These are phyloP conservation scores for Thera obeliscata DNA, from an alignment of 2,888 invertebrate species.

Conservation along the genomic window DNA sequence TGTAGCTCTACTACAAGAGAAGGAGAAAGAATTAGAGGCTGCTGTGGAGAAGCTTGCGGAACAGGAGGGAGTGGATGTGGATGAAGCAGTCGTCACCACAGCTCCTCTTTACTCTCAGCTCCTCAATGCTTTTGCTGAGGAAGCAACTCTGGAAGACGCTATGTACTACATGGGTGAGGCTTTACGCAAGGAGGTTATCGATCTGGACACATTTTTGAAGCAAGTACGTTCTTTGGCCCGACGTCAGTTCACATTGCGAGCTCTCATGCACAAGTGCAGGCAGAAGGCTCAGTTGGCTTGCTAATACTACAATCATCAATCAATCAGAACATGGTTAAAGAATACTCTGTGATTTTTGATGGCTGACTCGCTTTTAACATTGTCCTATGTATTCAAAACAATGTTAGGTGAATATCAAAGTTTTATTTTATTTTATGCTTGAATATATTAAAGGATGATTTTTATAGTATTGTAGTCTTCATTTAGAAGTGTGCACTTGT, in stretches of 20 bases:
- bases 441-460: slow-evolving; percentile 13
- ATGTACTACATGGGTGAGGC: slow-evolving; percentile 99
- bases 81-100: slow-evolving; percentile 98
- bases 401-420: slow-evolving; percentile 25
- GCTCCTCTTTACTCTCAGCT: slow-evolving; percentile 98
- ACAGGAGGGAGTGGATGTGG: slow-evolving; percentile 94
- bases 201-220: slow-evolving; percentile 97
- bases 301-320: slow-evolving; percentile 61
- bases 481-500: slow-evolving; percentile 5
- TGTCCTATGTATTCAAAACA: slow-evolving; percentile 31
- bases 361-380: slow-evolving; percentile 24
- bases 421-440: slow-evolving; percentile 22
- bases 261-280: slow-evolving; percentile 98
- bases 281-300: slow-evolving; percentile 95
- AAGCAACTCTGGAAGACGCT: slow-evolving; percentile 98
- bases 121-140: slow-evolving; percentile 97
- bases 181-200: slow-evolving; percentile 95
- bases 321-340: slow-evolving; percentile 8
- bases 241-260: slow-evolving; percentile 97
- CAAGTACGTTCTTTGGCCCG: slow-evolving; percentile 97
- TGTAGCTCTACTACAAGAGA: slow-evolving; percentile 92
- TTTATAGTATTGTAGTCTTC: not conserved
- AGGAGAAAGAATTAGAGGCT: slow-evolving; percentile 93
- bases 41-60: slow-evolving; percentile 90
- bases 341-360: slow-evolving; percentile 37